Conservation (phyloP, 2,888 invertebrate species). For the Drosophila monieri region DNA sequence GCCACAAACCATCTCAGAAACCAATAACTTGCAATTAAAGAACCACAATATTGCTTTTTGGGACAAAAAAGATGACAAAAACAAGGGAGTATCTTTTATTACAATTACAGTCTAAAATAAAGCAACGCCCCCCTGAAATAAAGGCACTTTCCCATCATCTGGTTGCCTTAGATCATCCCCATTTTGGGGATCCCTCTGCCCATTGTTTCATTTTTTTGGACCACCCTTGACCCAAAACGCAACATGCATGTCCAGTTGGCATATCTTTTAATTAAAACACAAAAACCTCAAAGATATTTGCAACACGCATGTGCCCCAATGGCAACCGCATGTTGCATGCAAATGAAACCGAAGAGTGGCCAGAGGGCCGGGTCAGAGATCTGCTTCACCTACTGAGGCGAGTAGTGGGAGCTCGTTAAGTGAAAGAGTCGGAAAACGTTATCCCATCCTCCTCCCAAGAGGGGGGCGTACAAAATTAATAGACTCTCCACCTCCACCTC, state of each 20-base stretch:
- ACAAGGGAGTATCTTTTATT: neutral
- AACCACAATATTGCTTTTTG: neutral
- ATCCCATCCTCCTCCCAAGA: too few species aligned
- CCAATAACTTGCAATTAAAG: neutral
- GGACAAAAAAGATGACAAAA: neutral
- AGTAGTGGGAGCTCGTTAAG: conserved; percentile 40
- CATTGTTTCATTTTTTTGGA: neutral
- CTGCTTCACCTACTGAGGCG: conserved; percentile 41
- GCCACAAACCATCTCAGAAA: neutral
- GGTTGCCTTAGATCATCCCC: conserved; percentile 21
- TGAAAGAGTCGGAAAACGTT: conserved; percentile 45
- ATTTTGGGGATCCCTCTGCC: neutral
- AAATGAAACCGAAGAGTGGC: conserved; percentile 47
- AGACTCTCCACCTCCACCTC: conserved; percentile 59
- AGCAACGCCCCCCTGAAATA: neutral
- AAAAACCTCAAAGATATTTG: conserved; percentile 51
- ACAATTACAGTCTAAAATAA: conserved; percentile 17
- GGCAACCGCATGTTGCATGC: conserved; percentile 64
- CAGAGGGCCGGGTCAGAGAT: conserved; percentile 16
- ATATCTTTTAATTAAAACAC: conserved; percentile 71
- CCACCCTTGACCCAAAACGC: conserved; percentile 4
- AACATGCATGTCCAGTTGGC: conserved; percentile 67
- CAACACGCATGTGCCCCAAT: conserved; percentile 62
- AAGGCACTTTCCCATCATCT: conserved; percentile 23
- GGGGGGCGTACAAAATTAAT: conserved; percentile 76